Conservation (phyloP, 2,888 invertebrate species). For the Cetonia aurata region DNA sequence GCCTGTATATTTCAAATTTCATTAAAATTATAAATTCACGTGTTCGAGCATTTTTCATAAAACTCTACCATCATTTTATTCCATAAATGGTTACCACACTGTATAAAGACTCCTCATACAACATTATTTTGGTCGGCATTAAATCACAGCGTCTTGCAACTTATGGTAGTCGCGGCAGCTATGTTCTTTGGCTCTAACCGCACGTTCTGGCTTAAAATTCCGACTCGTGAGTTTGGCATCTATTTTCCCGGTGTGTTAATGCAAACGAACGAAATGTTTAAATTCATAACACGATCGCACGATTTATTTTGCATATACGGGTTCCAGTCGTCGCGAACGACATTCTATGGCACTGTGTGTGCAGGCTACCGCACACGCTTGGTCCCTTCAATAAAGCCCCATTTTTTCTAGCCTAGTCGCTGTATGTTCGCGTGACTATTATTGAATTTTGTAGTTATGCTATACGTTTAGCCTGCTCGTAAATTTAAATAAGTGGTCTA, state of each 20-base stretch:
- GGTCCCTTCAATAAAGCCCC: not conserved
- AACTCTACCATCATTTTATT: too few species aligned
- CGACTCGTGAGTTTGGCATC: slow-evolving; percentile 21
- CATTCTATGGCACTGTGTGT: not conserved
- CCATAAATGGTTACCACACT: too few species aligned
- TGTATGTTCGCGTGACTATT: slow-evolving; percentile 30
- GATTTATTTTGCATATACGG: slow-evolving; percentile 35
- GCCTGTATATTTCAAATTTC: too few species aligned
- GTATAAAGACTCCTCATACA: too few species aligned
- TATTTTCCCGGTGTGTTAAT: slow-evolving; percentile 22
- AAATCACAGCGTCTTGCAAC: too few species aligned
- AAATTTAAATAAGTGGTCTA: slow-evolving; percentile 39
- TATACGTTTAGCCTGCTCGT: slow-evolving; percentile 16
- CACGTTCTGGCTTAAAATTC: not conserved
- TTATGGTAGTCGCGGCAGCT: too few species aligned
- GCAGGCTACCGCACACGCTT: not conserved
- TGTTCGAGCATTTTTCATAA: too few species aligned
- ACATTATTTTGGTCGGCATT: too few species aligned
- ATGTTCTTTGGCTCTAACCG: too few species aligned
- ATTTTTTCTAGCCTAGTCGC: not conserved
- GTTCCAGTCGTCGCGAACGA: slow-evolving; percentile 19
- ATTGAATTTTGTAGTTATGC: slow-evolving; percentile 25
- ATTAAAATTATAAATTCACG: too few species aligned
- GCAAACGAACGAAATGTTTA: slow-evolving; percentile 41
- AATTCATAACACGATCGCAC: slow-evolving; percentile 44